phyloP scores from a whole-genome alignment of 2,888 invertebrate genomes.

The Synanthedon myopaeformis region DNA sequence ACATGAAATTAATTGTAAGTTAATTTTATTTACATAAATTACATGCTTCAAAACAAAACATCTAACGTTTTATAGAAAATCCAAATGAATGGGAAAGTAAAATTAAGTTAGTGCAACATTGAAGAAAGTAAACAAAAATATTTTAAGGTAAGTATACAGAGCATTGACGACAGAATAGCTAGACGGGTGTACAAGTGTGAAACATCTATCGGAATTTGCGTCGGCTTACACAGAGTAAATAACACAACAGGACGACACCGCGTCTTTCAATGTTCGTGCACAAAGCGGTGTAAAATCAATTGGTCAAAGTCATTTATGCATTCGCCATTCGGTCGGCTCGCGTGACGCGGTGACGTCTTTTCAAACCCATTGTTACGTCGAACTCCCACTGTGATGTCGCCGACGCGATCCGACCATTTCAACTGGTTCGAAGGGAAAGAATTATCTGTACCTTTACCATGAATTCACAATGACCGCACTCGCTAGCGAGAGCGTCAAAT shows the following conservation, averaged over 20 bases:
- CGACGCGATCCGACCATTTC: constrained; percentile 33
- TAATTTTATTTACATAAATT: too few species aligned
- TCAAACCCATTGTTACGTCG: constrained; percentile 42
- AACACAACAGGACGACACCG: constrained; percentile 14
- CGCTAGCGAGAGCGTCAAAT: too few species aligned
- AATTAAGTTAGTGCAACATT: not conserved
- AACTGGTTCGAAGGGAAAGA: constrained; percentile 26
- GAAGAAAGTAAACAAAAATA: not conserved
- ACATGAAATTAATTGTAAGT: too few species aligned
- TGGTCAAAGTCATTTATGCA: constrained; percentile 56
- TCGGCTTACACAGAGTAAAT: constrained; percentile 17
- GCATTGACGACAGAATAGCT: not conserved
- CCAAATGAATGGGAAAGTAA: too few species aligned
- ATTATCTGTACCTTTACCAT: too few species aligned
- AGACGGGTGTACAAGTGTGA: not conserved
- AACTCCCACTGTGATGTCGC: constrained; percentile 50
- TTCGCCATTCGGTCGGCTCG: constrained; percentile 28
- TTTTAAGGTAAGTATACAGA: not conserved
- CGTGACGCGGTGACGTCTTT: constrained; percentile 32
- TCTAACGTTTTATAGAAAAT: too few species aligned
- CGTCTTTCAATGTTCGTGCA: constrained; percentile 23
- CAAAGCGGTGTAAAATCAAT: constrained; percentile 59
- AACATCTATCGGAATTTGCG: not conserved
- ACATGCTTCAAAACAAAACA: too few species aligned
- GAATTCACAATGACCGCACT: too few species aligned